Evolutionary conservation across 2,888 invertebrate genomes (phyloP), one percentile per base, ranked within the genome.

Genomic region (Eueremaeus valkanovi): DNA sequence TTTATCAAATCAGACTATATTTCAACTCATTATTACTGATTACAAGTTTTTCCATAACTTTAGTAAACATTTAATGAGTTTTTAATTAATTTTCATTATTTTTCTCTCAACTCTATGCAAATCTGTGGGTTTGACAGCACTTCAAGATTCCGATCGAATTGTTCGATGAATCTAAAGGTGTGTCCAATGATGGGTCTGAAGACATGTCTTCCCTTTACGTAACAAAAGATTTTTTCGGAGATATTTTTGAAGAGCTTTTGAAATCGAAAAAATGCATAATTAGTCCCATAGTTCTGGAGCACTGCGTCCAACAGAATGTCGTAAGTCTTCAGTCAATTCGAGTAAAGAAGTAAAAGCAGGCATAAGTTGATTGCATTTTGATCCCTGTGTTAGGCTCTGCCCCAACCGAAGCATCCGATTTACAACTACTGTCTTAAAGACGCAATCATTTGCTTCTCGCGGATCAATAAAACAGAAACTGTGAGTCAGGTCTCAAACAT

Each of bases 351-450:
- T n/a, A n/a, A n/a, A n/a, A n/a, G n/a, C n/a, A n/a, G n/a, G n/a
- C n/a, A n/a, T n/a, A n/a, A n/a, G n/a, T n/a, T n/a, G 29, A 36
- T 8, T 24, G 3, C 8, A 42, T 33, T 68, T 63, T 33, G 1
- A 40, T 18, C 5, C 11, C 16, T 51, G 24, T 55, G 5, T 33
- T 33, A 75, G 73, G 11, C 40, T 40, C 31, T 75, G 27, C 75
- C 75, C 6, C 5, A 51, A 21, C 75, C 75, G 1, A 75, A 76
- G 49, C 33, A 61, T 40, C 76, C 76, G 21, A 68, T 76, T 11
- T 72, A 70, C 24, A 76, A 76, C 72, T 45, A 33, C 18, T 29
- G 9, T 27, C 68, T 76, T 68, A 75, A 68, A 36, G 45, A 75
- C 58, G 49, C 70, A 13, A 51, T 76, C 36, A 40, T 76, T 16